Base-by-base conservation (phyloP, 1,140 invertebrate genomes). In the Myzus persicae region DNA sequence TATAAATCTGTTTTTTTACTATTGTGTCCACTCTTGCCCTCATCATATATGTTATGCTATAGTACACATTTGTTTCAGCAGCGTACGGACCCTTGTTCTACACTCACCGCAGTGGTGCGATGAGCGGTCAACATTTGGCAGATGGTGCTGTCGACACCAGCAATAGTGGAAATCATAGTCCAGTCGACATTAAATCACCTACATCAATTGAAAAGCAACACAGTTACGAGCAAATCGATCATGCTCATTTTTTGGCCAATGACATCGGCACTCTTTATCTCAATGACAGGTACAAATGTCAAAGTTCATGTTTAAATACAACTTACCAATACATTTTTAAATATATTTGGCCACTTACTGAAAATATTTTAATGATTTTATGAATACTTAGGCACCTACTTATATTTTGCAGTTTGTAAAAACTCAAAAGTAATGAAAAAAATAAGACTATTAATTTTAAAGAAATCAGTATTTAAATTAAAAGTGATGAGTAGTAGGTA, bases 171-270 rank as follows among this genome's bases (percentile, higher is more conserved):
- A 82, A 93, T 40, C n/a, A 14, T 26, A 85, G 91, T 85, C 46
- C 46, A 20, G 46, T 51, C 0, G 81, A 93, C 2, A 14, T 11
- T 42, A 84, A 85, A 42, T 51, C 81, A 0, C 24, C 91, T 6
- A 36, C 46, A 7, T 93, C 91, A 1, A 85, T 93, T 0, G 81
- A 48, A 38, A 93, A 93, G n/a, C 91, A 93, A 42, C 91, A 93
- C 14, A 93, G 91, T 18, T 93, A 93, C 31, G 91, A 93, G 40
- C 91, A 93, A 18, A 93, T 93, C 18, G 91, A 93, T 54, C 91
- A 93, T 40, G 91, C 91, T 40, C 81, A 93, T 84, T 93, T 93
- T 84, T 93, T 93, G 26, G 91, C 91, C 42, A 93, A 82, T 42
- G 91, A 93, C 6, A 93, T 93, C 18, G 81, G 81, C 4, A 85